Base-by-base conservation (phyloP, 1,140 invertebrate genomes). In the Varroa destructor region DNA sequence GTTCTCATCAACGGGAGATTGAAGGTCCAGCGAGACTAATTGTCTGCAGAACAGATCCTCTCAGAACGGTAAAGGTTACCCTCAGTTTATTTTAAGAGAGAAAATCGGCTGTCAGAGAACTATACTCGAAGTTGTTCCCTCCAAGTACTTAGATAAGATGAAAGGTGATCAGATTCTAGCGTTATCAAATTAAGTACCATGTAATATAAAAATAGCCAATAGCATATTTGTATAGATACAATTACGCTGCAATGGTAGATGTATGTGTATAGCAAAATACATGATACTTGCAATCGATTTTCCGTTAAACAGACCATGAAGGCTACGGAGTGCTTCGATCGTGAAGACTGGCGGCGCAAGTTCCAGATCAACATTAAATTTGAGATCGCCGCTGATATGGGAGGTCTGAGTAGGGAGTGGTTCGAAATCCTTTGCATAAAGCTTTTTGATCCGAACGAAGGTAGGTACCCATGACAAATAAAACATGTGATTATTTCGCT, bases 351-450 rank as follows among this genome's bases (percentile, higher is more conserved):
- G 92, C 94, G 90, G 78, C 85, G 87, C 77, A 91, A 89, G 81
- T 94, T 95, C 80, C 91, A 95, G 82, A 89, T 95, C 56, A 87
- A 85, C 25, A 95, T 95, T 78, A 85, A 88, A 78, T 90, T 89
- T 43, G 92, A 95, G 80, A 89, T 92, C 84, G 91, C 88, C 88
- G 86, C 95, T 74, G 93, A 96, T 81, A 94, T 90, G 90, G 93
- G 92, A 73, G 92, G 92, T 12, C 82, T 95, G 12, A 83, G 91
- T 12, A 84, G 91, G 72, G 93, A 95, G 81, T 95, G 92, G 92
- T 93, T 95, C 80, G 90, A 93, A 75, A 79, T 93, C 72, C 84
- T 93, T 58, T 93, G 91, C 81, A 86, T 86, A 42, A 82, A 88
- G 71, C 80, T 96, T 40, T 96, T 96, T 81, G 90, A 93, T 80